A percentile compares a stretch with the other conserved stretches of the same genome.
These are phyloP conservation scores for Drepanosiphum platanoidis DNA, from an alignment of 2,888 invertebrate species.

Conservation along the genomic window DNA sequence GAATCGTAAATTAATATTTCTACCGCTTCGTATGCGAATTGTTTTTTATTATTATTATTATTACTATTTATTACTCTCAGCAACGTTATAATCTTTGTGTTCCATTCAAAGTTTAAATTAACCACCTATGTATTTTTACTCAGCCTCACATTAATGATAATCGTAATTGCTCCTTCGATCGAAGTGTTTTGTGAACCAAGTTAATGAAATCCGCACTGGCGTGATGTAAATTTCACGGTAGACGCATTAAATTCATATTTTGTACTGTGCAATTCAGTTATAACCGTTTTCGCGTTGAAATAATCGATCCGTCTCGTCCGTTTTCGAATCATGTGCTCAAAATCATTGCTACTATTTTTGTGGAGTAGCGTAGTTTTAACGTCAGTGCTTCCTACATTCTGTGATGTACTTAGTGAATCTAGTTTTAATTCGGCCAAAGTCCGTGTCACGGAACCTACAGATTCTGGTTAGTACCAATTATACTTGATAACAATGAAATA, in stretches of 20 bases:
- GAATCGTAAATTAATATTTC: not conserved
- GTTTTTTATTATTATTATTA: not conserved
- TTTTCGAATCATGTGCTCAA: constrained; percentile 50
- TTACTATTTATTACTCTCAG: too few relatives aligned
- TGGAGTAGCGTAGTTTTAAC: constrained; percentile 28
- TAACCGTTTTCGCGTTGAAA: not conserved
- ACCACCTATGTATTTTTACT: not conserved
- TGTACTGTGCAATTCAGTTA: not conserved
- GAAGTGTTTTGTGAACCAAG: not conserved
- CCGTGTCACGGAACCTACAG: constrained; percentile 44
- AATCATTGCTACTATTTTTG: not conserved
- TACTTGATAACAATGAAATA: not conserved
- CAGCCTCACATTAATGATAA: constrained; percentile 5
- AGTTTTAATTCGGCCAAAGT: constrained; percentile 42
- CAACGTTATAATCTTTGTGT: not conserved
- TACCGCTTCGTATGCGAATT: not conserved
- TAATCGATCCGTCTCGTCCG: too few relatives aligned
- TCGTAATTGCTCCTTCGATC: not conserved
- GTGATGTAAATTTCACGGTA: constrained; percentile 24
- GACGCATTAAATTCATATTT: not conserved
- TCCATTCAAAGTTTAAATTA: not conserved
- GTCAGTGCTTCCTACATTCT: constrained; percentile 41
- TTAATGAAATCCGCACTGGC: not conserved
- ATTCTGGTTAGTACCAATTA: constrained; percentile 37
- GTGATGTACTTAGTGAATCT: constrained; percentile 36